Percentiles rank a stretch among this genome's conserved stretches.
These are phyloP conservation scores for Oreochromis grahami DNA, from an alignment of 2,797 vertebrate genomes.

Conservation along the genomic window DNA sequence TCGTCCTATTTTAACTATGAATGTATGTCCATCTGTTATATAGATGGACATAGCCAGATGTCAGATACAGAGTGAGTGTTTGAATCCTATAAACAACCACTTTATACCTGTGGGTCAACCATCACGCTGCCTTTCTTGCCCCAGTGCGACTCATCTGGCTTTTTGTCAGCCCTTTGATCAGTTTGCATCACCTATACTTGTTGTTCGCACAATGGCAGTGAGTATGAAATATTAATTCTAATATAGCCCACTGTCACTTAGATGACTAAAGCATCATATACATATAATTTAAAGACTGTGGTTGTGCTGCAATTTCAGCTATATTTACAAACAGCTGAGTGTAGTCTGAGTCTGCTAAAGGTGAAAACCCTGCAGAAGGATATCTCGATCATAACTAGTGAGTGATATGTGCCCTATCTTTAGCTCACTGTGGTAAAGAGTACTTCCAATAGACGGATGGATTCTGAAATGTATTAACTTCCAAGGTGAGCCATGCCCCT, in stretches of 20 bases:
- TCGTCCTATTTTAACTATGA: not conserved
- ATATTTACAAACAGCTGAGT: not conserved
- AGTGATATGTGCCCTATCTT: not conserved
- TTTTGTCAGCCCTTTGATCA: not conserved
- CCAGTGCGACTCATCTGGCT: not conserved
- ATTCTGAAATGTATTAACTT: not conserved
- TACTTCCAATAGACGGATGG: not conserved
- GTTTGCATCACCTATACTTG: not conserved
- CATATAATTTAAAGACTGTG: not conserved
- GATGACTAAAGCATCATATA: not conserved
- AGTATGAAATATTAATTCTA: not conserved
- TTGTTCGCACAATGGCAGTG: not conserved
- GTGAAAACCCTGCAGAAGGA: not conserved
- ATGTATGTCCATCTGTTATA: not conserved
- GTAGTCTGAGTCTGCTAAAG: not conserved
- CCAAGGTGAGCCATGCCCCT: not conserved
- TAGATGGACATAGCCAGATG: not conserved
- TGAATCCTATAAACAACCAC: not conserved
- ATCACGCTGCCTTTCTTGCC: not conserved
- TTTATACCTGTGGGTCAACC: not conserved
- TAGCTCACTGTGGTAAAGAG: not conserved
- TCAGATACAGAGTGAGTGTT: not conserved
- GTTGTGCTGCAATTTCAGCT: not conserved
- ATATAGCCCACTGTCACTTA: not conserved
- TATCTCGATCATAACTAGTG: not conserved